phyloP scores from a whole-genome alignment of 1,140 invertebrate genomes.

The Scylla paramamosain region DNA sequence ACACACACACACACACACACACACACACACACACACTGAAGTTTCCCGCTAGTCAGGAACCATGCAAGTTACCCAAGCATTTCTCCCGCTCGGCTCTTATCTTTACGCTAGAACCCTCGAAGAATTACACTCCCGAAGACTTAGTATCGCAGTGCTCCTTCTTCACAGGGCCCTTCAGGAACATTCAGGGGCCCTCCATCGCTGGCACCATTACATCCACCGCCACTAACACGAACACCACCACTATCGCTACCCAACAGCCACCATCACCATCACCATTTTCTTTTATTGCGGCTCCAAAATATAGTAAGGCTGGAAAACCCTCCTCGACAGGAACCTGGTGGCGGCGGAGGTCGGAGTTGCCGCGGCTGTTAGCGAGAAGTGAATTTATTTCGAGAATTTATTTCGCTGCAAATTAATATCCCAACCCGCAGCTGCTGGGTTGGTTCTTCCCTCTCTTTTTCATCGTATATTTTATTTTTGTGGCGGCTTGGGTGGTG shows the following conservation, averaged over 20 bases:
- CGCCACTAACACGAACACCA: neutral
- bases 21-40: no score
- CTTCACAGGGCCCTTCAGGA: no score
- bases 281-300: slow-evolving; percentile 3
- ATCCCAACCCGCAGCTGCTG: neutral
- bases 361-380: slow-evolving; percentile 16
- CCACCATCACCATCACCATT: slow-evolving; percentile 29
- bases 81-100: no score
- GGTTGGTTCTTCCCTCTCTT: neutral
- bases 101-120: no score
- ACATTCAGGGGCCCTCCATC: neutral
- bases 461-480: neutral
- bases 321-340: neutral
- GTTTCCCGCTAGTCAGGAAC: no score
- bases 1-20: neutral
- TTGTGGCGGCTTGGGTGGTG: neutral
- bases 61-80: no score
- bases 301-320: neutral
- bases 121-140: no score
- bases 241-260: neutral
- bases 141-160: no score
- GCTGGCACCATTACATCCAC: neutral
- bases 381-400: slow-evolving; percentile 42
- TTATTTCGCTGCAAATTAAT: slow-evolving; percentile 24
- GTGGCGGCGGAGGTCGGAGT: neutral